These are phyloP conservation scores for Myathropa florea DNA, from an alignment of 2,888 invertebrate species.

Conservation along the genomic window DNA sequence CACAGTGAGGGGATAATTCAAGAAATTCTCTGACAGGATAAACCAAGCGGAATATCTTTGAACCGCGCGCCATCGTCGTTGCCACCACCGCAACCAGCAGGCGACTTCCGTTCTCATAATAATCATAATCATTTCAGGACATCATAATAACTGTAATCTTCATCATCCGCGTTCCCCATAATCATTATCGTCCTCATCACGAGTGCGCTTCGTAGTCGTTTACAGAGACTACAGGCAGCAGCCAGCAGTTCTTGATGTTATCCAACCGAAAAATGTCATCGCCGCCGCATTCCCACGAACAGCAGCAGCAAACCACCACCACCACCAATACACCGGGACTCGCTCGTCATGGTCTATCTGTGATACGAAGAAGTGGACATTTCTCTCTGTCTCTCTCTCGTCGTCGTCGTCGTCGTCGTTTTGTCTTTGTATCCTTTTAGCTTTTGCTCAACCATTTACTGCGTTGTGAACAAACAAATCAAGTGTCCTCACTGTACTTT, in stretches of 20 bases:
- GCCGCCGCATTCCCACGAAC: constrained; percentile 28
- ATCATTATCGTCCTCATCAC: background rate
- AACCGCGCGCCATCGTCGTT: constrained; percentile 13
- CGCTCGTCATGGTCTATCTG: background rate
- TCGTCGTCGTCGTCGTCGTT: background rate
- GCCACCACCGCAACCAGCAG: background rate
- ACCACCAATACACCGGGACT: background rate
- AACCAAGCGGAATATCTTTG: constrained; percentile 53
- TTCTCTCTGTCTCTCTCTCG: background rate
- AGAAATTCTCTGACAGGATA: constrained; percentile 63
- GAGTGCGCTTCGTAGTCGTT: background rate
- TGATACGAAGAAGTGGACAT: constrained; percentile 5
- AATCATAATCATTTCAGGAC: constrained; percentile 62
- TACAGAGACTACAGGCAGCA: background rate
- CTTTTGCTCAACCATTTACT: constrained; percentile 43
- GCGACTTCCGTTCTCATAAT: constrained; percentile 23
- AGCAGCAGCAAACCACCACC: background rate
- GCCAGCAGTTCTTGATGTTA: background rate
- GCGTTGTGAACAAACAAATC: constrained; percentile 59
- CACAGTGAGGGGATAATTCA: constrained; percentile 36
- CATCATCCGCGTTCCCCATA: constrained; percentile 20
- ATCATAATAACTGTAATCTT: constrained; percentile 60
- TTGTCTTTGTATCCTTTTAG: constrained; percentile 61
- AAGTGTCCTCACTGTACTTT: constrained; percentile 44
- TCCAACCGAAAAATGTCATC: constrained; percentile 52